These are phyloP conservation scores for Tupiocoris notatus DNA, from an alignment of 2,888 invertebrate genomes.

Conservation along the genomic window DNA sequence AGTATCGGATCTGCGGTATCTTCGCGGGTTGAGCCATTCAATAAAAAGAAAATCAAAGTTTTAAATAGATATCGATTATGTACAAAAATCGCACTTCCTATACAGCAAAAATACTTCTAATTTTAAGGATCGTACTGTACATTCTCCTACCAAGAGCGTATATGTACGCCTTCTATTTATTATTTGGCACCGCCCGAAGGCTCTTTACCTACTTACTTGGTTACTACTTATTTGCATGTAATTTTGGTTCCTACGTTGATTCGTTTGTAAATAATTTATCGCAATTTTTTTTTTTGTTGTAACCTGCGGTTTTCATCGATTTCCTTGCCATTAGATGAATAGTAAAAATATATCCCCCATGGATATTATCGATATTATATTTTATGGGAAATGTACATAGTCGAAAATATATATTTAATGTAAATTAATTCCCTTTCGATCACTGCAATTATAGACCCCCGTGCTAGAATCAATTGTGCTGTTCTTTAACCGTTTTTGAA, in stretches of 20 bases:
- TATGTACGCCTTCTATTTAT: background rate
- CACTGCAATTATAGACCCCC: background rate
- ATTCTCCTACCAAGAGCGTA: background rate
- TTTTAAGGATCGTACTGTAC: background rate
- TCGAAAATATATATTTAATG: background rate
- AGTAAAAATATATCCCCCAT: background rate
- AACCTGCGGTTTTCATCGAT: background rate
- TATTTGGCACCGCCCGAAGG: background rate
- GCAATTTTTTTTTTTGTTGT: background rate
- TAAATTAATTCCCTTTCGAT: background rate
- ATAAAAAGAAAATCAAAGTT: conserved; percentile 9
- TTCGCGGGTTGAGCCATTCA: background rate
- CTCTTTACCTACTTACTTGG: background rate
- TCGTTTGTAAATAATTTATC: background rate
- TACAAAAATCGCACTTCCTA: background rate
- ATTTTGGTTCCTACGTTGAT: background rate
- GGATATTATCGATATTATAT: too few species aligned
- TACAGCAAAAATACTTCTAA: background rate
- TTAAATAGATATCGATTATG: background rate
- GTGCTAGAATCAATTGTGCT: background rate
- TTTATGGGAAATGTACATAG: background rate
- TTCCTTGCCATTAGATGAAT: background rate
- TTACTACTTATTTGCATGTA: background rate
- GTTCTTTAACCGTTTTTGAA: too few species aligned
- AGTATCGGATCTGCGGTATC: background rate